phyloP scores from a whole-genome alignment of 2,113 vertebrate genomes.

The Leucopsar rothschildi region DNA sequence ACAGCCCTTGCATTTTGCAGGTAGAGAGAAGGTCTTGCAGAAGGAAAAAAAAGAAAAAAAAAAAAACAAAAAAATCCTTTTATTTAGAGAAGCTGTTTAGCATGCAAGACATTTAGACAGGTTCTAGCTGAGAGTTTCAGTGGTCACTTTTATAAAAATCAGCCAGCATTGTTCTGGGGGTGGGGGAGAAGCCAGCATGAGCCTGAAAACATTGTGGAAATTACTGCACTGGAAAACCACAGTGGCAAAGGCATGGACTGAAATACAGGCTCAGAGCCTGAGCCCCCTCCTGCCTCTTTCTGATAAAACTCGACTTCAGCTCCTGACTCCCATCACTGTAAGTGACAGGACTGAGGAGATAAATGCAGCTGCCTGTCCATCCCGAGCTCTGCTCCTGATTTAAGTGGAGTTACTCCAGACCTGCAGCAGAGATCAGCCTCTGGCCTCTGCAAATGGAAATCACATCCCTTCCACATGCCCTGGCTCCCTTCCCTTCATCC shows the following conservation, averaged over 20 bases:
- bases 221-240: not conserved
- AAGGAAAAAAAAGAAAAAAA: not conserved
- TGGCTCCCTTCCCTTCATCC: not conserved
- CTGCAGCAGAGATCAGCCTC: not conserved
- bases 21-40: not conserved
- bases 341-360: not conserved
- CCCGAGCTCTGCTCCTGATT: not conserved
- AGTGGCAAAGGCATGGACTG: not conserved
- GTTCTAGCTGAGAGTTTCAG: not conserved
- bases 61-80: accelerated
- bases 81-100: not conserved
- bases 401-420: not conserved
- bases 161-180: not conserved
- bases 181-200: not conserved
- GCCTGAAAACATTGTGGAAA: not conserved
- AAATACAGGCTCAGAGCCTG: not conserved
- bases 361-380: not conserved
- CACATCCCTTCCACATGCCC: not conserved
- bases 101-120: not conserved
- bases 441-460: not conserved
- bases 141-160: conserved; percentile 4
- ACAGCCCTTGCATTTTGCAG: not conserved
- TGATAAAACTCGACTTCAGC: not conserved
- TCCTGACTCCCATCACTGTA: not conserved
- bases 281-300: not conserved